Evolutionary conservation across 2,888 invertebrate species (phyloP).

Genomic region (Eupeodes latifasciatus): DNA sequence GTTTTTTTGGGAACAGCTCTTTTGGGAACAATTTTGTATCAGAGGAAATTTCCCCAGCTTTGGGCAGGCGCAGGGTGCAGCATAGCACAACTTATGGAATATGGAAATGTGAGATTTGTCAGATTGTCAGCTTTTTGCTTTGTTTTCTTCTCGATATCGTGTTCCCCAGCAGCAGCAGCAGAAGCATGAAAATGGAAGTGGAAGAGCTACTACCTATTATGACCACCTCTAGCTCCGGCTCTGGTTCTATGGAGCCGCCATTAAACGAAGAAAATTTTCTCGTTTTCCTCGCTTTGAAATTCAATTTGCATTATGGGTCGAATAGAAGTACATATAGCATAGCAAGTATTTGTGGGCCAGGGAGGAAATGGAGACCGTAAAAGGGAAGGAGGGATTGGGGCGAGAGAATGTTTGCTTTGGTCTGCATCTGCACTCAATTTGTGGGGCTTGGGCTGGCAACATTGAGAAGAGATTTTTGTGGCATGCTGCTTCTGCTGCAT

Average conservation of each 20-base stretch:
- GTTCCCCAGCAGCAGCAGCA: slow-evolving; percentile 49
- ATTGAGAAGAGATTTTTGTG: slow-evolving; percentile 70
- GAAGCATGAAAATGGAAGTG: background rate
- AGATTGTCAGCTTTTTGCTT: slow-evolving; percentile 67
- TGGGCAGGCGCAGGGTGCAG: slow-evolving; percentile 34
- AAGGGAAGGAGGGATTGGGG: slow-evolving; percentile 47
- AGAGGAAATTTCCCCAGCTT: slow-evolving; percentile 60
- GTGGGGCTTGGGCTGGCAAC: slow-evolving; percentile 73
- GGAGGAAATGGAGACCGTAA: background rate
- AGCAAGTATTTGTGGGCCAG: background rate
- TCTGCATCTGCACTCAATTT: slow-evolving; percentile 74
- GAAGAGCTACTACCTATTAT: slow-evolving; percentile 61
- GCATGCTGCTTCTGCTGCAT: slow-evolving; percentile 33
- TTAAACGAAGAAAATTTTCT: slow-evolving; percentile 82
- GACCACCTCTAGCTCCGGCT: slow-evolving; percentile 47
- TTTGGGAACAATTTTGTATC: slow-evolving; percentile 47
- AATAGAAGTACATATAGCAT: slow-evolving; percentile 36
- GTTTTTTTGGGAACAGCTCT: slow-evolving; percentile 54
- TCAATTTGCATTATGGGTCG: slow-evolving; percentile 80
- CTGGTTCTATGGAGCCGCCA: slow-evolving; percentile 61
- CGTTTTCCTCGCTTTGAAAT: slow-evolving; percentile 81
- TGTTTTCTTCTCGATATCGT: slow-evolving; percentile 56
- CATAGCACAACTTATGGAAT: slow-evolving; percentile 14
- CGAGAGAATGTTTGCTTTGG: slow-evolving; percentile 76
- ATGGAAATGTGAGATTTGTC: slow-evolving; percentile 31